phyloP scores from a whole-genome alignment of 2,888 invertebrate genomes.

The Folsomia candida region DNA sequence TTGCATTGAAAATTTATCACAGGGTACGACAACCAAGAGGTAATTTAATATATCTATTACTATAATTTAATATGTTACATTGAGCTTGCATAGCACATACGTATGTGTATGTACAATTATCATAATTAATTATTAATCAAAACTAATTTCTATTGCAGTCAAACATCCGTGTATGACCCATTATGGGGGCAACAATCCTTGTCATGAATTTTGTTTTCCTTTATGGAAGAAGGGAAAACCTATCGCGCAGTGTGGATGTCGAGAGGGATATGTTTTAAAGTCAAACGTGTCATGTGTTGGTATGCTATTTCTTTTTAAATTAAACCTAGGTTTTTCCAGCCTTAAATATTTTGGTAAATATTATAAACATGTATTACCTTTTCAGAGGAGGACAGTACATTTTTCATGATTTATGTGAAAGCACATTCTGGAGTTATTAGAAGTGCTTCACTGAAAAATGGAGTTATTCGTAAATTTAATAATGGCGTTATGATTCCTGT shows the following conservation, averaged over 20 bases:
- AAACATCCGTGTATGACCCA: conserved; percentile 28
- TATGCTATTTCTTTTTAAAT: conserved; percentile 13
- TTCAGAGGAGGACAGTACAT: conserved; percentile 25
- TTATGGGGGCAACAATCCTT: conserved; percentile 52
- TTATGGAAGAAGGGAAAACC: conserved; percentile 60
- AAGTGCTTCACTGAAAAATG: conserved; percentile 33
- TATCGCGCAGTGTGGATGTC: conserved; percentile 54
- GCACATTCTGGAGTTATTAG: conserved; percentile 39
- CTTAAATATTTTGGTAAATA: conserved; percentile 14
- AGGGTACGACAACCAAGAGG: conserved; percentile 72
- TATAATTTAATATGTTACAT: too few relatives aligned
- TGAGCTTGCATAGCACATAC: too few relatives aligned
- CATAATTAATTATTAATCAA: too few relatives aligned
- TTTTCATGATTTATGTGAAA: conserved; percentile 35
- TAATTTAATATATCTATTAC: conserved; percentile 53
- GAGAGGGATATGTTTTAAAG: conserved; percentile 39
- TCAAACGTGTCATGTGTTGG: conserved; percentile 10
- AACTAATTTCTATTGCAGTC: conserved; percentile 10
- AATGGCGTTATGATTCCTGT: conserved; percentile 68
- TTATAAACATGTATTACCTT: too few relatives aligned
- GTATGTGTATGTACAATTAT: too few relatives aligned
- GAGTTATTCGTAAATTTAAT: conserved; percentile 45
- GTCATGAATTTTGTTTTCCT: conserved; percentile 74
- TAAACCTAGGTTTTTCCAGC: not conserved
- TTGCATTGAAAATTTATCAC: conserved; percentile 71